Conservation (phyloP, 2,113 vertebrate species). For the Varanus salvator region DNA sequence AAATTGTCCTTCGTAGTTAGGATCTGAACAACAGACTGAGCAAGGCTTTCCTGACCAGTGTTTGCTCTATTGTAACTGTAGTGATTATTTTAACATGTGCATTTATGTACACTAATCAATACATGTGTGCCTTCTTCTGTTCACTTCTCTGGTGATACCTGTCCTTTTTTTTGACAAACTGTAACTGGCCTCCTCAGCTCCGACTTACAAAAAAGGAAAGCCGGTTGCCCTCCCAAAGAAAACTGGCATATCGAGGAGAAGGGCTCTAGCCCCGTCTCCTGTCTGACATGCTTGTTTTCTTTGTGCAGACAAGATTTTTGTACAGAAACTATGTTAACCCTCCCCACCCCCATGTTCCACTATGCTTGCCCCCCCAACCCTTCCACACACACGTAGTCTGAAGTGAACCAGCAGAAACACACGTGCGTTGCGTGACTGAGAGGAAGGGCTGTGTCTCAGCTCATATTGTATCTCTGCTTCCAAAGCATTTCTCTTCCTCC, state of each 20-base stretch:
- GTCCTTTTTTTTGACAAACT: no score
- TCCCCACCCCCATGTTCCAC: neutral
- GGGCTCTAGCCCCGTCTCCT: neutral
- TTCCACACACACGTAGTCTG: neutral
- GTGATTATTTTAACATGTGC: no score
- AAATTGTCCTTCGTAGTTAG: no score
- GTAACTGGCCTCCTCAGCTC: no score
- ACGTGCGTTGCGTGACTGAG: neutral
- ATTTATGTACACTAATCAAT: neutral
- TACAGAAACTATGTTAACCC: neutral
- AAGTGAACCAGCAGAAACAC: neutral
- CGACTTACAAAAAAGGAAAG: no score
- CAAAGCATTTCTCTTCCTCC: neutral
- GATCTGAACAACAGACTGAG: no score
- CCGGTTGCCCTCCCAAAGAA: neutral
- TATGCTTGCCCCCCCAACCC: neutral
- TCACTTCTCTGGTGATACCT: no score
- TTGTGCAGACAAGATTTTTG: neutral
- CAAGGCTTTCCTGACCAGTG: no score
- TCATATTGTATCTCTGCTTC: neutral
- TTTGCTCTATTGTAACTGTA: no score
- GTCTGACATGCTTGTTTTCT: neutral
- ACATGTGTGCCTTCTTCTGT: neutral
- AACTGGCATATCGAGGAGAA: neutral
- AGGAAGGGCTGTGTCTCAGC: neutral